These are phyloP conservation scores for Seriola aureovittata DNA, from an alignment of 2,113 vertebrate species.

Conservation along the genomic window DNA sequence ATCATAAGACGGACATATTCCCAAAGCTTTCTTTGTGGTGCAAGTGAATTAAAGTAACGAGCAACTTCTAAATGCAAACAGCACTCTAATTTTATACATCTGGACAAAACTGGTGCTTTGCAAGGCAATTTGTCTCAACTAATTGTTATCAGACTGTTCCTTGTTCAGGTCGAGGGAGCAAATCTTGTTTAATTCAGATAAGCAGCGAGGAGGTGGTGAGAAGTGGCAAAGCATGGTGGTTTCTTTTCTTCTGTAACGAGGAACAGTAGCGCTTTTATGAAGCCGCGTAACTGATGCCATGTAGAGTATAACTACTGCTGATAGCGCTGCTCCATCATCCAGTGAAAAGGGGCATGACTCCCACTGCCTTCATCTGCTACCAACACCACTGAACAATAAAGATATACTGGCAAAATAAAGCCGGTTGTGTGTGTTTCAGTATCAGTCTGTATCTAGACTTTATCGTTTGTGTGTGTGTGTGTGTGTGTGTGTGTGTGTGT, in stretches of 20 bases:
- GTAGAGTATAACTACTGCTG: conserved; percentile 31
- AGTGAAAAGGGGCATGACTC: conserved; percentile 38
- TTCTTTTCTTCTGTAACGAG: background rate
- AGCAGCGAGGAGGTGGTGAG: background rate
- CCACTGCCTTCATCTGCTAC: conserved; percentile 41
- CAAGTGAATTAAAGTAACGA: background rate
- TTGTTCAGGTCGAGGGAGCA: background rate
- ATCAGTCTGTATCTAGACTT: conserved; percentile 49
- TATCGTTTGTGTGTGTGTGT: conserved; percentile 24
- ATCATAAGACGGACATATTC: background rate
- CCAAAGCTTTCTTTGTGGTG: background rate
- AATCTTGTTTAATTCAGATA: conserved; percentile 2
- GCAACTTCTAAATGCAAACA: background rate
- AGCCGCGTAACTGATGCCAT: background rate
- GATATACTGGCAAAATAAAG: conserved; percentile 38
- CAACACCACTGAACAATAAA: conserved; percentile 48
- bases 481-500: conserved; percentile 31
- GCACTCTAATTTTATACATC: background rate
- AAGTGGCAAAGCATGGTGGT: background rate
- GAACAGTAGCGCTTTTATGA: background rate
- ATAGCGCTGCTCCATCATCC: conserved; percentile 23
- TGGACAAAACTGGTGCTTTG: conserved; percentile 17
- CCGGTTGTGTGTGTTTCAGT: conserved; percentile 22
- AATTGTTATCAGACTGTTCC: conserved; percentile 5
- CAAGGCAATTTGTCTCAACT: background rate